Percentiles rank a stretch among this genome's conserved stretches.
Conservation (phyloP, 2,888 invertebrate species). For the Eupithecia tripunctaria region DNA sequence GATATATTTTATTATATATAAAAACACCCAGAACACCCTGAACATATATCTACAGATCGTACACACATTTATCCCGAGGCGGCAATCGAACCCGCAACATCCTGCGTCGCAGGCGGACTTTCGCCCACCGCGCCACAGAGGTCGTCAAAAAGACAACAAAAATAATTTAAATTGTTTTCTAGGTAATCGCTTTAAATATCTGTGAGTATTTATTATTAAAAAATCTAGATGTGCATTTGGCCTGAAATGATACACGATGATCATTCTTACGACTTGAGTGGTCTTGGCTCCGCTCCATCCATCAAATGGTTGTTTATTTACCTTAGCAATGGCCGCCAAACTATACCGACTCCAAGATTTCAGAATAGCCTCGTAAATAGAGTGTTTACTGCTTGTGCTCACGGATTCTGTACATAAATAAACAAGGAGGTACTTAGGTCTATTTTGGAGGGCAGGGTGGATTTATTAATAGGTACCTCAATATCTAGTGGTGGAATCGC, state of each 20-base stretch:
- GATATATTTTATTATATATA: too few relatives aligned
- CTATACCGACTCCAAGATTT: conserved; percentile 9
- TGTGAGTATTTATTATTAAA: too few relatives aligned
- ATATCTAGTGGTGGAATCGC: not conserved
- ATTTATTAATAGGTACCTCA: not conserved
- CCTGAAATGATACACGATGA: not conserved
- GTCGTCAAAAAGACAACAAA: too few relatives aligned
- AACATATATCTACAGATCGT: too few relatives aligned
- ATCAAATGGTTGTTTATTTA: conserved; percentile 19
- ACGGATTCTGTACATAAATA: conserved; percentile 12
- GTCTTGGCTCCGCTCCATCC: conserved; percentile 9
- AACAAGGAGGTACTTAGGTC: not conserved
- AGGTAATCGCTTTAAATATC: too few relatives aligned
- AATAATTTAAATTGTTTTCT: not conserved
- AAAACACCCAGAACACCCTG: too few relatives aligned
- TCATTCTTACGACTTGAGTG: not conserved
- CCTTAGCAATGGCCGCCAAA: conserved; percentile 16
- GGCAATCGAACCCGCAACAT: too few relatives aligned
- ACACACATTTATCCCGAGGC: too few relatives aligned
- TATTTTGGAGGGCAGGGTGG: conserved; percentile 19
- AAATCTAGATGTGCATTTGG: too few relatives aligned
- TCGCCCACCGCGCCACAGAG: too few relatives aligned
- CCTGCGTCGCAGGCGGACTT: too few relatives aligned
- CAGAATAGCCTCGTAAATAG: conserved; percentile 16
- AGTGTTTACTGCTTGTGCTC: conserved; percentile 18